Evolutionary conservation across 1,140 invertebrate genomes (phyloP), one percentile per base, ranked within the genome.

Genomic region (Drosophila pallidifrons): DNA sequence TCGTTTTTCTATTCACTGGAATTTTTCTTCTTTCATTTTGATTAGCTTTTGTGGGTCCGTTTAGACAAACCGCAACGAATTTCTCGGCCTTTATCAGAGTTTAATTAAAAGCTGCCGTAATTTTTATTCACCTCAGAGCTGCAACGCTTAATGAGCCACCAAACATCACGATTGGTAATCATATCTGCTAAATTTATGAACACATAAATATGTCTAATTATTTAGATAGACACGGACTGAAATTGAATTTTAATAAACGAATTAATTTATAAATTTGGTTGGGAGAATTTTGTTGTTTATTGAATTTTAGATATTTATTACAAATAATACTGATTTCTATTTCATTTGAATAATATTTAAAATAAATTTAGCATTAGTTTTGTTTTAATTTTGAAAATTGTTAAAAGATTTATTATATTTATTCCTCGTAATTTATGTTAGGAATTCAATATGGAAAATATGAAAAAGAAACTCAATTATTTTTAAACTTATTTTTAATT

Each of bases 201-300:
- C 83, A 74, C 82, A 87, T 87, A 87, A 87, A 87, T 82, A 87
- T 87, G 82, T 87, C 83, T 71, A 82, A 87, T 87, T 87, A 88
- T 88, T 87, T 88, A 66, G 76, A 87, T 82, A 64, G 82, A 72
- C 49, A 67, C 71, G 59, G 63, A 35, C 65, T 30, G 28, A 15
- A 6, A 35, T 77, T 75, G 32, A 66, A 80, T 69, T 64, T 75
- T 63, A 67, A 67, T 68, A 51, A 16, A 55, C 30, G 8, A 58
- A 67, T 73, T 60, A 1, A 25, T 63, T 70, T 61, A 30, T 55
- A 35, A 0, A 35, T 6, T 55, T 35, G n/a, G n/a, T 55, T 35
- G 47, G 1, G 15, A 1, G 32, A 41, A 20, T 15, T 15, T 32
- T 35, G n/a, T n/a, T n/a, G 15, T 16, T 49, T 49, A 25, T 49